These are phyloP conservation scores for Pygocentrus nattereri DNA, from an alignment of 2,797 vertebrate genomes.

Conservation along the genomic window DNA sequence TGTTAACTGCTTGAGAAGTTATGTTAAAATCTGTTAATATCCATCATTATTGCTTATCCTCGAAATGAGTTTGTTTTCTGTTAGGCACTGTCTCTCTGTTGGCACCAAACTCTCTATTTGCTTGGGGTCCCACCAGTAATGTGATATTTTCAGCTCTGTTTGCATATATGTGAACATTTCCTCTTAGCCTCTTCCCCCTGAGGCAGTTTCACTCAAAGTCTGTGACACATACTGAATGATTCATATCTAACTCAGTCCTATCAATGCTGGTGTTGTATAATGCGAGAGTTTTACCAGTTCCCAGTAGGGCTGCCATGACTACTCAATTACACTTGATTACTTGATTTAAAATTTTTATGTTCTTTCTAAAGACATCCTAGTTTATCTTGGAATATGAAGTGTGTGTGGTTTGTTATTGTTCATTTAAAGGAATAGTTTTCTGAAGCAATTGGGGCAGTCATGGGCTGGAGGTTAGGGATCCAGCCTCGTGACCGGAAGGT, in stretches of 20 bases:
- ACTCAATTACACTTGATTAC: background rate
- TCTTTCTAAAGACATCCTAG: too few species aligned
- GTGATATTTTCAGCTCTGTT: constrained; percentile 20
- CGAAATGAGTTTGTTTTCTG: background rate
- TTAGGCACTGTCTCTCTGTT: background rate
- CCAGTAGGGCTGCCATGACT: too few species aligned
- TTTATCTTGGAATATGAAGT: too few species aligned
- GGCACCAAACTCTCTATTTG: background rate
- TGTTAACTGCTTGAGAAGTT: too few species aligned
- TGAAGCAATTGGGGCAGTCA: too few species aligned
- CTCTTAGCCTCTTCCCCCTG: constrained; percentile 22
- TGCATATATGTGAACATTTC: constrained; percentile 20
- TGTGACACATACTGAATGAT: background rate
- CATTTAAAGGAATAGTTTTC: too few species aligned
- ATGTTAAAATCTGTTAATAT: too few species aligned
- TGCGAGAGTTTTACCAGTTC: background rate
- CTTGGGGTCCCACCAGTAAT: background rate
- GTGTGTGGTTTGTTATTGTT: too few species aligned
- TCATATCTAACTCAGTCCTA: background rate
- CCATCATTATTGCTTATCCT: background rate
- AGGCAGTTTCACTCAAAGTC: background rate
- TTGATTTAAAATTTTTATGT: too few species aligned
- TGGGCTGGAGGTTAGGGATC: too few species aligned
- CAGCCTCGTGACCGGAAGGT: too few species aligned
- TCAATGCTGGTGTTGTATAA: background rate